Conservation (phyloP, 92 coral and sea anemone species). For the Chrysogorgia sp. region DNA sequence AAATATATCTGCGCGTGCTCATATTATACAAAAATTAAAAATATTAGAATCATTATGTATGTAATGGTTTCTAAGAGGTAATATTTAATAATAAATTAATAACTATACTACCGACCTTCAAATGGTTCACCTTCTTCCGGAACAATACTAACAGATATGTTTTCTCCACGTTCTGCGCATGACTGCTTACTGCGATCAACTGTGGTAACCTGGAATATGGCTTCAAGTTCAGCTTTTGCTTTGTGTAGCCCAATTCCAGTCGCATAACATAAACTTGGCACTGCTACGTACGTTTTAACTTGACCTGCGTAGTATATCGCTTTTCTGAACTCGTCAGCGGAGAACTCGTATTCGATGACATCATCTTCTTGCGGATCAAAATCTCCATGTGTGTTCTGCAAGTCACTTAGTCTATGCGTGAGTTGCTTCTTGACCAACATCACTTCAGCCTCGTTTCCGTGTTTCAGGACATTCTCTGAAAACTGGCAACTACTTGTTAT, state of each 20-base stretch:
- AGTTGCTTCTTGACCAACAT: conserved; percentile 88
- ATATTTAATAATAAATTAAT: no score
- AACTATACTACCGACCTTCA: conserved; percentile 12
- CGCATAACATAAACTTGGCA: conserved; percentile 86
- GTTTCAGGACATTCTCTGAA: conserved; percentile 83
- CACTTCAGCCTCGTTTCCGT: conserved; percentile 98
- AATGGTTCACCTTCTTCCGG: conserved; percentile 92
- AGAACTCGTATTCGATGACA: conserved; percentile 78
- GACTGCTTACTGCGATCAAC: conserved; percentile 89
- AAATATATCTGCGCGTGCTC: no score
- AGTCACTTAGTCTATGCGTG: conserved; percentile 81
- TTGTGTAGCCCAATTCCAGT: conserved; percentile 88
- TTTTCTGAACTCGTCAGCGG: conserved; percentile 81
- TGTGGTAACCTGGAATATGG: conserved; percentile 89
- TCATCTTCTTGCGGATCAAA: conserved; percentile 89
- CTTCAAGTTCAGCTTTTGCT: conserved; percentile 89
- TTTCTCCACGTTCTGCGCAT: conserved; percentile 83
- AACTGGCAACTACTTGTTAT: conserved; percentile 88
- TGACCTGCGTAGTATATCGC: conserved; percentile 76
- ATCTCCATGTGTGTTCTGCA: conserved; percentile 74
- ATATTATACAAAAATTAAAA: no score
- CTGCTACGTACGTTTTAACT: conserved; percentile 79
- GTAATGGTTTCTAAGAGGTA: no score
- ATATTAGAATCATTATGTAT: no score
- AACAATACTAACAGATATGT: conserved; percentile 67